Base-by-base conservation (phyloP, 2,113 vertebrate species). In the Ramphastos sulfuratus region DNA sequence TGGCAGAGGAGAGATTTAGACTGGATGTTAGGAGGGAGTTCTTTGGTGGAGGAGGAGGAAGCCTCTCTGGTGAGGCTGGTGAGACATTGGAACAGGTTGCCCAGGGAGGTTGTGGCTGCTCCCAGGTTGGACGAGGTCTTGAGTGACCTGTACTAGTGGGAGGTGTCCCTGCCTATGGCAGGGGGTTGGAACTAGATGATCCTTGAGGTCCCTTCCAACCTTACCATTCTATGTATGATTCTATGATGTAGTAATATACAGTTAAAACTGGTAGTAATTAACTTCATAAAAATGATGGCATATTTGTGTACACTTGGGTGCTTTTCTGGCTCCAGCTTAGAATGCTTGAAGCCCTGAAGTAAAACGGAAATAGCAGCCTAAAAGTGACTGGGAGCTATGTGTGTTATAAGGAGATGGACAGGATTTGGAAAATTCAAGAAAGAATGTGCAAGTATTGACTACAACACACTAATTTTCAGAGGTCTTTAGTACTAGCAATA, bases 351-450 rank as follows among this genome's bases (percentile, higher is more conserved):
- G 2, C 18, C 31, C 35, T 30, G 27, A 83, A 70, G 13, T 35
- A 60, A 73, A 87, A 63, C n/a, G 33, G 39, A 67, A 88, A 42
- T 5, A 75, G 60, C 31, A 46, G 25, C 61, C 25, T 78, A 28
- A 73, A 86, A 44, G 9, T 1, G 2, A 8, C 56, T 28, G 30
- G 18, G 46, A 61, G 24, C 17, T 66, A 12, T 0, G 0, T 3
- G 7, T 16, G 16, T 28, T 35, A 5, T 54, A 63, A 70, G 30
- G 46, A 65, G 73, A 9, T 16, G 15, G 35, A 27, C 9, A 69
- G 8, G 28, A 79, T 60, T 48, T 65, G 7, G 42, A 83, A 85
- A 73, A 82, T 25, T 44, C 12, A 48, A 50, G 21, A 50, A 50
- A 56, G 74, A 35, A 46, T 65, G 39, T 12, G 17, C 9, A 71